These are phyloP conservation scores for Indicator indicator DNA, from an alignment of 2,113 vertebrate species.

Conservation along the genomic window DNA sequence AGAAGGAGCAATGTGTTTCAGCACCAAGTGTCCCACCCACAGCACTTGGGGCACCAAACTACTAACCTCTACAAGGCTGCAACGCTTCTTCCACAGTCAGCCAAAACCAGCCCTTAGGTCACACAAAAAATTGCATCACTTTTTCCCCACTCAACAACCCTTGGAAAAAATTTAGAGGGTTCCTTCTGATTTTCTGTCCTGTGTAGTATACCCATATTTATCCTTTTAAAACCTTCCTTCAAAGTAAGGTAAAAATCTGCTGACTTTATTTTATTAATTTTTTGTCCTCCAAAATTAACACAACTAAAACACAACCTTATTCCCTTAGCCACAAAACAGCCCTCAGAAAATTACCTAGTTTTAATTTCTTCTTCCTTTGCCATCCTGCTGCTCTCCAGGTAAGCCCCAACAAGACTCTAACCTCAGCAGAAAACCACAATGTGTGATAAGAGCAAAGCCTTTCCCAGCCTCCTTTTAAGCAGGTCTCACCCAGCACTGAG, in stretches of 20 bases:
- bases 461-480: not conserved
- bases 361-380: accelerated
- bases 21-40: not conserved
- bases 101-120: too few relatives aligned
- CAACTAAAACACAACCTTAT: accelerated
- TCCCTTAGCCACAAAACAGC: accelerated
- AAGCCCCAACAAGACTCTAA: accelerated
- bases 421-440: accelerated
- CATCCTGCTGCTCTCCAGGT: accelerated
- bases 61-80: accelerated
- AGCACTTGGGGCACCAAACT: accelerated
- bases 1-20: not conserved
- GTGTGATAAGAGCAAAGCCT: accelerated
- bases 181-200: accelerated
- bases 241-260: accelerated
- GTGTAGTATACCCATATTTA: accelerated
- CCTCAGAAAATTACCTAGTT: accelerated
- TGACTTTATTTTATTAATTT: too few relatives aligned
- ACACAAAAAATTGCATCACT: not conserved
- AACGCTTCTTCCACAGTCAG: accelerated
- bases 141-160: not conserved
- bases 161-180: not conserved
- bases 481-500: not conserved
- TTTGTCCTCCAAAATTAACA: not conserved
- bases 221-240: accelerated